These are phyloP conservation scores for Bergia puertoricense DNA, from an alignment of 92 coral and sea anemone species.

Conservation along the genomic window DNA sequence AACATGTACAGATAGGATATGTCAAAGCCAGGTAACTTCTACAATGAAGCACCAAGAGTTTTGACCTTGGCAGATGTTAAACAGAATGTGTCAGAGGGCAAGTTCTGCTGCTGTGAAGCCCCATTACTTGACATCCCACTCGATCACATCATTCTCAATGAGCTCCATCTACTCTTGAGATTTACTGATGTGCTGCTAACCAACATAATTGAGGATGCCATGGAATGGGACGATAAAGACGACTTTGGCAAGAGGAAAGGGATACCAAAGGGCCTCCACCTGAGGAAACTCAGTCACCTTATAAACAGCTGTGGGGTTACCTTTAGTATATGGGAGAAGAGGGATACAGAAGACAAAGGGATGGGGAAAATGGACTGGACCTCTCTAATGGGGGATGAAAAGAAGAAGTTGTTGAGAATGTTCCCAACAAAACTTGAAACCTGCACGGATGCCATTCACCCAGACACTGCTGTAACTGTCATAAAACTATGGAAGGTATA, in stretches of 20 bases:
- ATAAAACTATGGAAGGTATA: slow-evolving; percentile 60
- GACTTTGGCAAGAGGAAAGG: slow-evolving; percentile 61
- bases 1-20: slow-evolving; percentile 35
- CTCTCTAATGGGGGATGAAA: slow-evolving; percentile 60
- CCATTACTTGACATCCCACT: slow-evolving; percentile 51
- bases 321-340: slow-evolving; percentile 57
- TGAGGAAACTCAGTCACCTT: slow-evolving; percentile 35
- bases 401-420: slow-evolving; percentile 34
- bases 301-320: slow-evolving; percentile 65
- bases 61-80: slow-evolving; percentile 44
- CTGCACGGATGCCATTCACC: slow-evolving; percentile 47
- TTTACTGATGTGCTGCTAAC: slow-evolving; percentile 58
- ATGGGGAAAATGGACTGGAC: slow-evolving; percentile 66
- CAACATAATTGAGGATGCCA: slow-evolving; percentile 55
- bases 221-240: slow-evolving; percentile 64
- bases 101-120: slow-evolving; percentile 42
- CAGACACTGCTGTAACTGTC: slow-evolving; percentile 42
- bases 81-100: slow-evolving; percentile 25
- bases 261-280: slow-evolving; percentile 51
- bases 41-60: slow-evolving; percentile 29
- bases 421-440: slow-evolving; percentile 43
- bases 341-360: slow-evolving; percentile 56
- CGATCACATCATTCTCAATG: slow-evolving; percentile 61
- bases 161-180: slow-evolving; percentile 54
- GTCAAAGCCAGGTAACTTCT: slow-evolving; percentile 34